Conservation (phyloP, 2,113 vertebrate genomes). For the Neodon shergylaensis region DNA sequence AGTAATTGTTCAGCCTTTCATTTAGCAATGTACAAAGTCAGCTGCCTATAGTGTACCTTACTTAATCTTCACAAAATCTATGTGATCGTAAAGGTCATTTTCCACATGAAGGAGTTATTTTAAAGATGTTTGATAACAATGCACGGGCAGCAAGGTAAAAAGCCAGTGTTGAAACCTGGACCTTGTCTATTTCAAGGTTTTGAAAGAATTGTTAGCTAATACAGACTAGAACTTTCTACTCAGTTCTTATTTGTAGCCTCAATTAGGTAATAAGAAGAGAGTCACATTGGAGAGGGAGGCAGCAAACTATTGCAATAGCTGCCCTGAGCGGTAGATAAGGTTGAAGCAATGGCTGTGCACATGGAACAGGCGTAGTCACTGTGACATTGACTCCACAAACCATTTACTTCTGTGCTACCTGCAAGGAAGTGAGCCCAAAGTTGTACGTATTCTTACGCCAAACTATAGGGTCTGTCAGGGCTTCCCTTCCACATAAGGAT, state of each 20-base stretch:
- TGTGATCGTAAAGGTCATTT: not conserved
- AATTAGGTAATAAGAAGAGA: not conserved
- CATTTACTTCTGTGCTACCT: not conserved
- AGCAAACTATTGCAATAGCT: not conserved
- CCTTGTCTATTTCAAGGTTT: not conserved
- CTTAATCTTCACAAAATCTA: constrained; percentile 40
- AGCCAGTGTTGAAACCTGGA: not conserved
- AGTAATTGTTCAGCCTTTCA: constrained; percentile 1
- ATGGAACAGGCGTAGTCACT: not conserved
- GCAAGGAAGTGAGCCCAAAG: not conserved
- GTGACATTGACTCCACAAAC: not conserved
- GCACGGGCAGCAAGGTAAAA: not conserved
- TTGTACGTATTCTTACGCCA: not conserved
- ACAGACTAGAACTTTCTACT: not conserved
- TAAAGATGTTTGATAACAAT: constrained; percentile 1
- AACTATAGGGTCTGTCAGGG: not conserved
- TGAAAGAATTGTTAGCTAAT: not conserved
- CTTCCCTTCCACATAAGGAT: not conserved
- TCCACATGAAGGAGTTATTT: constrained; percentile 3
- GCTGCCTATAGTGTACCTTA: not conserved
- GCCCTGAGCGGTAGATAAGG: not conserved
- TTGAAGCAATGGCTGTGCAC: not conserved
- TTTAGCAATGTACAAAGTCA: constrained; percentile 7
- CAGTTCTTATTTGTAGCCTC: not conserved
- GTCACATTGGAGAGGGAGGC: not conserved